Evolutionary conservation across 2,113 vertebrate species (phyloP), one percentile per base, ranked within the genome.

Genomic region (Hylia prasina): DNA sequence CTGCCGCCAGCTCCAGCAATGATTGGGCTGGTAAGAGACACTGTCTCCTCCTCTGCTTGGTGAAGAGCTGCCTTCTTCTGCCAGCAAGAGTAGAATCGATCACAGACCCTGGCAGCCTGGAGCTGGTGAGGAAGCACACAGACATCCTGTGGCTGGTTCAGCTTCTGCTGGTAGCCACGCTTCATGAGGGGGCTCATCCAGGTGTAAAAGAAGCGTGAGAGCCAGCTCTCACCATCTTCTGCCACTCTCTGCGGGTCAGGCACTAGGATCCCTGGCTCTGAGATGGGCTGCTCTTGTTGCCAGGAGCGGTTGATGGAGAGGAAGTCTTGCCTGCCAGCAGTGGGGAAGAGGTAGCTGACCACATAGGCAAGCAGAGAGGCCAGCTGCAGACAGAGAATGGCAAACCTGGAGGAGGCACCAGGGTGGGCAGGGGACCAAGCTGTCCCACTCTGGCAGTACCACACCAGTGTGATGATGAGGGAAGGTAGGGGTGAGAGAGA

Each of bases 111-210:
- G 33, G 90, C 80, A 23, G 98, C 98, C 40, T 97, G 98, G 24
- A 99, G 98, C 30, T 87, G 98, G 60, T 2, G 82, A 39, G 99
- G 99, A 45, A 99, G 98, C 23, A 93, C 97, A 63, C 95, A 99
- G 50, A 99, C 97, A 56, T 99, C 98, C 17, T 96, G 91, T 1
- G 99, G 97, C 37, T 94, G 96, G 48, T 94, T 97, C 87, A 99
- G 97, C 73, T 98, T 98, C 69, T 98, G 96, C 23, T 90, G 95
- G 76, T 97, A 97, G 30, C 99, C 99, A 22, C 97, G 97, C 53
- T 93, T 91, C 94, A 99, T 97, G 7, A 99, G 97, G 27, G 98
- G 98, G 27, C 98, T 98, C 97, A 99, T 89, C 99, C 99, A 99
- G 45, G 98, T 78, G 87, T 99, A 99, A 83, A 99, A 99, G 65